Conservation (phyloP, 2,888 invertebrate species). For the Muschampia plurimacula region DNA sequence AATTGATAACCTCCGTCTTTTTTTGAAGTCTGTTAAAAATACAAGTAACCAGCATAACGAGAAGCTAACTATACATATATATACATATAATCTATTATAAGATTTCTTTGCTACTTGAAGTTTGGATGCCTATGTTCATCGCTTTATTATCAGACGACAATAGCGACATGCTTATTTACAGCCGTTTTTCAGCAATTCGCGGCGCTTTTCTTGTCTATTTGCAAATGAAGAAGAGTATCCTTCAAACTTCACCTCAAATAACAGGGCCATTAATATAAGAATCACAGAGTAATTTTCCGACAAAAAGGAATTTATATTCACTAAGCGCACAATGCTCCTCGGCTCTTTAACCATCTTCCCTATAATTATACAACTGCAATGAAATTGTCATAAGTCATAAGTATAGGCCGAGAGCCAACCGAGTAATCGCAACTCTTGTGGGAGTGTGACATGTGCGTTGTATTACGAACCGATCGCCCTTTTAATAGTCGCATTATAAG, state of each 20-base stretch:
- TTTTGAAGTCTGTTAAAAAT: too few species aligned
- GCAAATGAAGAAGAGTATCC: background rate
- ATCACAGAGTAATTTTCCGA: conserved; percentile 3
- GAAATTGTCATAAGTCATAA: conserved; percentile 57
- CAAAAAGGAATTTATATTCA: background rate
- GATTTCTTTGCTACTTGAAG: too few species aligned
- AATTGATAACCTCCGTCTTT: too few species aligned
- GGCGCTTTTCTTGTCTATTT: background rate
- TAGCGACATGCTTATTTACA: background rate
- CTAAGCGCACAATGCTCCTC: conserved; percentile 12
- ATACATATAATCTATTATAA: too few species aligned
- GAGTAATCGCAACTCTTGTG: conserved; percentile 63
- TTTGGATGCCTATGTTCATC: too few species aligned
- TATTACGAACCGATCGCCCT: conserved; percentile 11
- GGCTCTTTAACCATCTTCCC: conserved; percentile 19
- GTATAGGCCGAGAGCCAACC: conserved; percentile 47
- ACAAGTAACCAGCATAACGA: too few species aligned
- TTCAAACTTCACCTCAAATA: background rate
- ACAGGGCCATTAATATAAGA: conserved; percentile 3
- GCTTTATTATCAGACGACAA: too few species aligned
- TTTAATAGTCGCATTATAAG: background rate
- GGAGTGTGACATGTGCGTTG: conserved; percentile 63
- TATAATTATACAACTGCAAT: conserved; percentile 63
- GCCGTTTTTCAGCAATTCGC: background rate
- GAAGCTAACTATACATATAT: too few species aligned